Evolutionary conservation across 2,797 vertebrate genomes (phyloP).

Genomic region (Apogon hyalosoma): DNA sequence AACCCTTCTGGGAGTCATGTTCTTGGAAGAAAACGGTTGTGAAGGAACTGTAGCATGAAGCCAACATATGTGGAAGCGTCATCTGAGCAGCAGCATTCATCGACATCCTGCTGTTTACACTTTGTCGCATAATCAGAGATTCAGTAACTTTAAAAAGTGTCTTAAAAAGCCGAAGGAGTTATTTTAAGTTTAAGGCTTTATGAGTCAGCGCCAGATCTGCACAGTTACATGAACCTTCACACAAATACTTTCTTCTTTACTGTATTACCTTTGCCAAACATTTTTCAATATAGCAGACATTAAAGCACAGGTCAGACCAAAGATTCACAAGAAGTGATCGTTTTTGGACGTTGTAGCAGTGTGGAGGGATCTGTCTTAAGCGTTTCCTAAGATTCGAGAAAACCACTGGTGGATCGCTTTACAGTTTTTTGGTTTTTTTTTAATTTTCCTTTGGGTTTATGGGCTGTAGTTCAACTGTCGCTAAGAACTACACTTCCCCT

Average conservation of each 20-base stretch:
- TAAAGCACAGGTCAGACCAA: too few species aligned
- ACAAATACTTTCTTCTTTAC: constrained; percentile 6
- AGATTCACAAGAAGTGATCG: not conserved
- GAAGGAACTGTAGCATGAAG: constrained; percentile 9
- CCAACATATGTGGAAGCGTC: constrained; percentile 9
- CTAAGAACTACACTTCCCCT: too few species aligned
- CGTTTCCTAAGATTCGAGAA: too few species aligned
- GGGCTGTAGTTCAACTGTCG: too few species aligned
- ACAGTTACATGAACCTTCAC: not conserved
- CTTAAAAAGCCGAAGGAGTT: too few species aligned
- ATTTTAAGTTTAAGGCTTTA: too few species aligned
- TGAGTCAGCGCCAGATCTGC: constrained; percentile 1
- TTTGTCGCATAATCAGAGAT: not conserved
- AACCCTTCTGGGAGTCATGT: not conserved
- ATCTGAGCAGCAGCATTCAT: not conserved
- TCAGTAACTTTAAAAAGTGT: too few species aligned
- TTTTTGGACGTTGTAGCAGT: too few species aligned
- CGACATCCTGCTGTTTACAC: constrained; percentile 4
- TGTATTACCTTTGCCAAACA: constrained; percentile 28
- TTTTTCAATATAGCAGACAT: not conserved
- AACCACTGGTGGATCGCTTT: too few species aligned
- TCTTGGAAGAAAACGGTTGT: not conserved
- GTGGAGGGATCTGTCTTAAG: too few species aligned
- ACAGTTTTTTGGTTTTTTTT: too few species aligned
- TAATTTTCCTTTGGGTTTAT: too few species aligned